phyloP scores from a whole-genome alignment of 2,888 invertebrate genomes.

The Leucophora obtusa region DNA sequence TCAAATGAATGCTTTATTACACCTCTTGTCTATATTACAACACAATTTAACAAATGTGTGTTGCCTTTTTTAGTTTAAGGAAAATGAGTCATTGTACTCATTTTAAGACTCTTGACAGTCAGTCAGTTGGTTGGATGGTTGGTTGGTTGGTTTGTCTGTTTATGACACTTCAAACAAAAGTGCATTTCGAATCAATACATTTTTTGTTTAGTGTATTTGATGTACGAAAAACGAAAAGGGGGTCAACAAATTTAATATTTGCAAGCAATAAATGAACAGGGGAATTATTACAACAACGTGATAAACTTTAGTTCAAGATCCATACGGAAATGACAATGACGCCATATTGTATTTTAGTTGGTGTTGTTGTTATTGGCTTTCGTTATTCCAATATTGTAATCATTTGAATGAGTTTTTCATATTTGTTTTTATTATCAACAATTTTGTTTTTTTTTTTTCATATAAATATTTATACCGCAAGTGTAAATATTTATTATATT shows the following conservation, averaged over 20 bases:
- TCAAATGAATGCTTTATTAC: conserved; percentile 2
- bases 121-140: conserved; percentile 21
- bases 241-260: no score
- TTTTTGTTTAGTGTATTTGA: conserved; percentile 20
- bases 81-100: conserved; percentile 62
- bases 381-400: conserved; percentile 17
- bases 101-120: conserved; percentile 43
- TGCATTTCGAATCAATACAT: conserved; percentile 35
- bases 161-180: conserved; percentile 40
- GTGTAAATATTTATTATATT: background rate
- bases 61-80: background rate
- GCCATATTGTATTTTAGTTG: conserved; percentile 33
- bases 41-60: conserved; percentile 1
- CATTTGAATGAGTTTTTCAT: conserved; percentile 1
- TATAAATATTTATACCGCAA: background rate
- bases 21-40: background rate
- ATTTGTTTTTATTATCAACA: conserved; percentile 1
- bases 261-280: no score
- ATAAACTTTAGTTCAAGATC: conserved; percentile 55
- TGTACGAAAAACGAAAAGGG: conserved; percentile 22
- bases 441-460: conserved; percentile 18
- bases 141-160: conserved; percentile 40
- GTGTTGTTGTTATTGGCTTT: background rate
- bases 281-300: conserved; percentile 11
- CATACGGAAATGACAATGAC: conserved; percentile 58